Base-by-base conservation (phyloP, 2,797 vertebrate species). In the Gymnothorax javanicus region DNA sequence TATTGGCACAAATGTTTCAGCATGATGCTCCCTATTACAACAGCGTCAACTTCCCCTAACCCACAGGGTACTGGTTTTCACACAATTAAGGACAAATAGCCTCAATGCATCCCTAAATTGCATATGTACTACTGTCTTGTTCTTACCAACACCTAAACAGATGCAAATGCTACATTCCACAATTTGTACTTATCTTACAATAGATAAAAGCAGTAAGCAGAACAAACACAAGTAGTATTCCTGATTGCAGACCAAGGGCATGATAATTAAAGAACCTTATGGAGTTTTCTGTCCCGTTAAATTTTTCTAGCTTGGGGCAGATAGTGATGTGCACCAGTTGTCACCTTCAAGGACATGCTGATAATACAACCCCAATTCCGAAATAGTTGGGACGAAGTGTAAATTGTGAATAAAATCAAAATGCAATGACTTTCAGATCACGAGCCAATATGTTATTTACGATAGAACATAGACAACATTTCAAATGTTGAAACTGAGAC, bases 261-360 rank as follows among this genome's bases (percentile, higher is more conserved):
- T 11, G 33, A 27, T 59, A 27, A 84, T 62, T 60, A 84, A 84
- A 84, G 82, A 59, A 84, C n/a, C n/a, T 25, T 6, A 60, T 58
- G 25, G 27, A 15, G 59, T 20, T 7, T 7, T 27, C 25, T 27
- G 59, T 59, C 58, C 82, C 25, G 9, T 84, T 84, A 58, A 84
- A 84, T 84, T 43, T 33, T n/a, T 60, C 17, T 43, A 59, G 62
- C 23, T 11, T 84, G 56, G 50, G 13, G 27, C 15, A 13, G 57
- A 59, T 3, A 84, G 57, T 59, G 13, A n/a, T 62, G 57, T 84
- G 25, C 27, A 9, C 57, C 27, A 9, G 57, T 59, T 84, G 57
- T 60, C 82, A 59, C 58, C 82, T 60, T 27, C 82, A 84, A 12
- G 50, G 56, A 84, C 58, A 23, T 59, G 81, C 81, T 57, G 81